Conservation (phyloP, 2,888 invertebrate genomes). For the Drosophila affinis region DNA sequence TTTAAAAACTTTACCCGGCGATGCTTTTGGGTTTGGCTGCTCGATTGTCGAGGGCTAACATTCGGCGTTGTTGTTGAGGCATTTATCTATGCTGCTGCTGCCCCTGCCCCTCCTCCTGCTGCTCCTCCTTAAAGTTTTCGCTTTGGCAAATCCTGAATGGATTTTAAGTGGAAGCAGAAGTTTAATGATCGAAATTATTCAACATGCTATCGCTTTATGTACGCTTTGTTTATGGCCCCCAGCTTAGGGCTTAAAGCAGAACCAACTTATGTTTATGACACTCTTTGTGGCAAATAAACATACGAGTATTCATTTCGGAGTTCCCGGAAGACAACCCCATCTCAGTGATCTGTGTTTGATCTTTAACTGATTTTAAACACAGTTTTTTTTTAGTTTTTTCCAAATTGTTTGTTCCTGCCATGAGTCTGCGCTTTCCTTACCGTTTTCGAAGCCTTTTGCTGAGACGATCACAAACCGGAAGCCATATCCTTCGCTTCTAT, state of each 20-base stretch:
- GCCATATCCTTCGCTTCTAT: not conserved
- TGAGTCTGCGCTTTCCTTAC: not conserved
- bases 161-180: constrained; percentile 68
- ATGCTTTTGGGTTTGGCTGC: constrained; percentile 23
- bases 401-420: not conserved
- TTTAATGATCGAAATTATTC: constrained; percentile 74
- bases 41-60: constrained; percentile 60
- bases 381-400: not conserved
- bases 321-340: too few species aligned
- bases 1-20: constrained; percentile 62
- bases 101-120: not conserved
- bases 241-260: constrained; percentile 32
- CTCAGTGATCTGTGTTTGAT: not conserved
- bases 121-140: constrained; percentile 21
- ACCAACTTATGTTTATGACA: constrained; percentile 38
- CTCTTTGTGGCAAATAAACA: too few species aligned
- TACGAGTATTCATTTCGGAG: too few species aligned
- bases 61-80: constrained; percentile 53
- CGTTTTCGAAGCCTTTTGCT: not conserved
- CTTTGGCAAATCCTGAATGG: constrained; percentile 41
- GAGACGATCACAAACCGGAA: not conserved
- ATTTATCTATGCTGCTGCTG: constrained; percentile 58
- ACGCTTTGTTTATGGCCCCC: constrained; percentile 54
- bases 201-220: constrained; percentile 51
- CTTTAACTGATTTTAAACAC: not conserved